Evolutionary conservation across 1,140 invertebrate species (phyloP), one percentile per base, ranked within the genome.

Genomic region (Leptopilina clavipes): DNA sequence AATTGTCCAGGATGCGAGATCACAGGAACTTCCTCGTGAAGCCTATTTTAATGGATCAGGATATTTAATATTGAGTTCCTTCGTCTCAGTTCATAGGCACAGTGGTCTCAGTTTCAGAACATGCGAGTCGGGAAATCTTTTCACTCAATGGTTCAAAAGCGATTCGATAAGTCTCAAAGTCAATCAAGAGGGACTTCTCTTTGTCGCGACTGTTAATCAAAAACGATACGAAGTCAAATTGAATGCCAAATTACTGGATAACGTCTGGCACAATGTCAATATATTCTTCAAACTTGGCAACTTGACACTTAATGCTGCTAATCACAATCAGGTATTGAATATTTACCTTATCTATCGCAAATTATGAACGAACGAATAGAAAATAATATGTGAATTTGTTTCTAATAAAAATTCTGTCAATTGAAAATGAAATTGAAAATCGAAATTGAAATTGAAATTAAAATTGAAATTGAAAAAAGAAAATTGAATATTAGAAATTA

Each of bases 21-120:
- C 76, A 18, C 83, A 83, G 45, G 59, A 84, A 84, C 14, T 91
- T 92, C 74, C 92, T 44, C 92, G 94, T 25, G 95, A 96, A 89
- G 95, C 94, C 18, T 96, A 95, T 83, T 95, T 96, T 88, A 95
- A 96, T 89, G 94, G 94, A 75, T 94, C 94, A 79, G 93, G 95
- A 6, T 95, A 94, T 85, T 91, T 96, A 71, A 92, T 93, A 82
- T 89, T 96, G 71, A 88, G 91, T 52, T 92, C 93, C 44, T 94
- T 94, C 74, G 92, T 96, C 82, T 94, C 94, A 43, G 92, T 96
- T 80, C 94, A 94, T 84, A 92, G 93, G 80, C 94, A 95, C 82
- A 95, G 94, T 75, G 95, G 95, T 17, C 90, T 96, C 44, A 96
- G 95, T 88, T 96, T 96, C 85, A 91, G 95, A 81, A 95, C 94